Evolutionary conservation across 2,113 vertebrate species (phyloP).

Genomic region (Orientallactaga bullata): DNA sequence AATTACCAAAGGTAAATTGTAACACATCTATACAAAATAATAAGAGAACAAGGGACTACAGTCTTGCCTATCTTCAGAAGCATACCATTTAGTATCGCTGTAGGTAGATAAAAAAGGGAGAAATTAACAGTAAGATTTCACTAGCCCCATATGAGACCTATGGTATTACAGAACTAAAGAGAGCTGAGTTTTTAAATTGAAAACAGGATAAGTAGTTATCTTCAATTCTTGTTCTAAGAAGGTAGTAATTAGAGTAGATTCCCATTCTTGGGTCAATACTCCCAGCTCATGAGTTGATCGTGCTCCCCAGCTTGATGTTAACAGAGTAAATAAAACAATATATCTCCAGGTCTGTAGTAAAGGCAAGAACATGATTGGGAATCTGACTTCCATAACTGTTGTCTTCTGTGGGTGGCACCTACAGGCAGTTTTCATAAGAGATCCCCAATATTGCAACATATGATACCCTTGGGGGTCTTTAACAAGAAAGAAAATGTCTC

Average conservation of each 20-base stretch:
- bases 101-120: neutral
- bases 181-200: slow-evolving; percentile 62
- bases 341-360: neutral
- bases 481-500: slow-evolving; percentile 40
- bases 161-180: slow-evolving; percentile 62
- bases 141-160: neutral
- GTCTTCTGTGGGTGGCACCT: slow-evolving; percentile 34
- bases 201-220: slow-evolving; percentile 70
- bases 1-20: slow-evolving; percentile 38
- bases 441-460: slow-evolving; percentile 1
- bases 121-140: slow-evolving; percentile 41
- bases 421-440: slow-evolving; percentile 65
- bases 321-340: slow-evolving; percentile 69
- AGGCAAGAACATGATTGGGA: slow-evolving; percentile 4
- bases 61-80: slow-evolving; percentile 33
- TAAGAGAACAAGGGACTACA: slow-evolving; percentile 15
- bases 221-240: slow-evolving; percentile 71
- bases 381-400: slow-evolving; percentile 34
- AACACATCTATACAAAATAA: neutral
- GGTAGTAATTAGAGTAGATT: slow-evolving; percentile 65
- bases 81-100: slow-evolving; percentile 7
- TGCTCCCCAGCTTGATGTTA: slow-evolving; percentile 65
- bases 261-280: slow-evolving; percentile 54
- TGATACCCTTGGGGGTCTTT: slow-evolving; percentile 35
- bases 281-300: slow-evolving; percentile 42